A percentile compares a stretch with the other conserved stretches of the same genome.
Evolutionary conservation across 1,140 invertebrate species (phyloP).

Genomic region (Papilio glaucus): DNA sequence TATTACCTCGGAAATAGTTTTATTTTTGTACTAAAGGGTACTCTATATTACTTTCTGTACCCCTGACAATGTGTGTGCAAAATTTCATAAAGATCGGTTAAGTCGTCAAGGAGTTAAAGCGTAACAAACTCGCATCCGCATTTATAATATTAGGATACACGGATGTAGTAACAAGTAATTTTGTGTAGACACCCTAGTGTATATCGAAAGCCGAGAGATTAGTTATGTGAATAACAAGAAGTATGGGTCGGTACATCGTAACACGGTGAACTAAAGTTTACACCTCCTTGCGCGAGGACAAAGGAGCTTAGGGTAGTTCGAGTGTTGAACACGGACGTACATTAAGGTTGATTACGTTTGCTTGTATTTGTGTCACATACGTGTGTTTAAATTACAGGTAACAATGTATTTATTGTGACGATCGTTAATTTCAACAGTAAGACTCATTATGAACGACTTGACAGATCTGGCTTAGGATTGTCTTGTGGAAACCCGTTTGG

Average conservation of each 20-base stretch:
- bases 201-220: not conserved
- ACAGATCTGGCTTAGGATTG: not conserved
- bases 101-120: no score
- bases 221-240: not conserved
- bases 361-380: not conserved
- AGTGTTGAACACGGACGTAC: not conserved
- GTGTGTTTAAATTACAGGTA: not conserved
- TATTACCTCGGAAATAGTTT: no score
- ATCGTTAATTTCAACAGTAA: not conserved
- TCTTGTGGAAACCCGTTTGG: no score
- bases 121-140: no score
- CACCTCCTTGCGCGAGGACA: slow-evolving; percentile 1
- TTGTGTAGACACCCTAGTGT: not conserved
- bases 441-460: not conserved
- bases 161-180: not conserved
- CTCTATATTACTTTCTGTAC: no score
- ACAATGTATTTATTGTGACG: not conserved
- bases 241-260: not conserved
- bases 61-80: no score
- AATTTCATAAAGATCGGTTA: no score
- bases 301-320: slow-evolving; percentile 5
- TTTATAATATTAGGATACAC: no score
- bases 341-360: slow-evolving; percentile 21
- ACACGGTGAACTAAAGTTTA: not conserved
- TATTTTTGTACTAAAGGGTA: no score